Percentiles rank a stretch among this genome's conserved stretches.
phyloP scores from a whole-genome alignment of 2,888 invertebrate genomes.

The Drosophila borealis region DNA sequence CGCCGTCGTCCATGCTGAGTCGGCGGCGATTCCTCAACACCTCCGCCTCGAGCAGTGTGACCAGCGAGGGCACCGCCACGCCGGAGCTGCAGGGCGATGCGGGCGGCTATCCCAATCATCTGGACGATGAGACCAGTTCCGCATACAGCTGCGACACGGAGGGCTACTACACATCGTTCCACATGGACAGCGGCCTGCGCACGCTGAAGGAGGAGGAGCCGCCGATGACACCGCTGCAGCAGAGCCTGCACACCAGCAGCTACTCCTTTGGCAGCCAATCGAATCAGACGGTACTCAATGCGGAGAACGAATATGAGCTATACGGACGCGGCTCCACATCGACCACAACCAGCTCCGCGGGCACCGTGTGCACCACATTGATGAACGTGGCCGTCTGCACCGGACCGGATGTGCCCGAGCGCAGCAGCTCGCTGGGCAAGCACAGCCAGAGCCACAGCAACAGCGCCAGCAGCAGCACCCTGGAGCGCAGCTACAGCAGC shows the following conservation, averaged over 20 bases:
- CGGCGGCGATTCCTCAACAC: constrained; percentile 89
- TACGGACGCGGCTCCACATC: constrained; percentile 97
- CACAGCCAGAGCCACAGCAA: constrained; percentile 85
- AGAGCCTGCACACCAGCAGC: constrained; percentile 87
- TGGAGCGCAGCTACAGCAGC: constrained; percentile 82
- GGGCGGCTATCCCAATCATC: constrained; percentile 84
- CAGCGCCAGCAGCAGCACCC: constrained; percentile 84
- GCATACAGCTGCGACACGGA: constrained; percentile 98
- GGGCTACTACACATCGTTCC: constrained; percentile 99
- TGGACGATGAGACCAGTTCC: constrained; percentile 95
- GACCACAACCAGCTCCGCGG: constrained; percentile 95
- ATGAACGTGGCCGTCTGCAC: constrained; percentile 85
- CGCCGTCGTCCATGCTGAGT: constrained; percentile 90
- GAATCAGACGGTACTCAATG: constrained; percentile 89
- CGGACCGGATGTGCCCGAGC: constrained; percentile 92
- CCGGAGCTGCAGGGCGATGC: constrained; percentile 92
- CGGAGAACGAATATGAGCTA: constrained; percentile 95
- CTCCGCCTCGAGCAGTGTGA: constrained; percentile 93
- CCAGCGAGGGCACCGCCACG: constrained; percentile 93
- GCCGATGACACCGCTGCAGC: constrained; percentile 90
- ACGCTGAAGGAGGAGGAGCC: constrained; percentile 91
- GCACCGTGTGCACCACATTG: constrained; percentile 94
- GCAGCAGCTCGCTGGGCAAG: constrained; percentile 91
- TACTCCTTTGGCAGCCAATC: constrained; percentile 90
- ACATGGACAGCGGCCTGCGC: constrained; percentile 96